Base-by-base conservation (phyloP, 1,140 invertebrate species). In the Pseudomyrmex sp. region DNA sequence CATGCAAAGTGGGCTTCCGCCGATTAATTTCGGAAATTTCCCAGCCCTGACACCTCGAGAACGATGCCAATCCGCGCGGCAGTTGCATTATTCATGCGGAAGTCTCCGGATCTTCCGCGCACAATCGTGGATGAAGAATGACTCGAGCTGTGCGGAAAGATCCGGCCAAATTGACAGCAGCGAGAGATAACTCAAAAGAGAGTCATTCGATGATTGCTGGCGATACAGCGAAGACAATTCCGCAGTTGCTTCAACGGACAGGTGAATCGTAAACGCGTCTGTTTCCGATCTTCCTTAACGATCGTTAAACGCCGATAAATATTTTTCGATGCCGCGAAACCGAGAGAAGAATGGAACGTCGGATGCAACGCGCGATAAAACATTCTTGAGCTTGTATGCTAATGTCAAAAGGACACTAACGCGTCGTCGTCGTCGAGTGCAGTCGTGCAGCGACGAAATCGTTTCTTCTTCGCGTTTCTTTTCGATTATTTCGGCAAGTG, bases 221-320 rank as follows among this genome's bases (percentile, higher is more conserved):
- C n/a, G n/a, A 56, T 46, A 35, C 35, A 46, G 65, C 10, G 15
- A 52, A 5, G 26, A 44, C 12, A 44, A 46, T 68, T 23, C 13
- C 46, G 5, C 23, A 48, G 20, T 8, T 13, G 68, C 66, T 77
- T 80, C 63, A 79, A 75, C 35, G 5, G 5, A 35, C 35, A 74
- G 26, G 23, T 48, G 58, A 46, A 46, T 18, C 44, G 15, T 8
- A 44, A 18, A 15, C 63, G 70, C 77, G 86, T 84, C 84, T 76
- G 83, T 79, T 86, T 84, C 80, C 72, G 52, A 74, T 50, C 54
- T 50, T 80, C 72, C 80, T 80, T 91, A 89, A 91, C 76, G 85
- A 91, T 88, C 70, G 84, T 90, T 87, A 89, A 89, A 79, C 50
- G 77, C 63, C 83, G 76, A 91, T 89, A 90, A 90, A 89, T 91